Evolutionary conservation across 2,888 invertebrate species (phyloP).

Genomic region (Maniola hyperantus): DNA sequence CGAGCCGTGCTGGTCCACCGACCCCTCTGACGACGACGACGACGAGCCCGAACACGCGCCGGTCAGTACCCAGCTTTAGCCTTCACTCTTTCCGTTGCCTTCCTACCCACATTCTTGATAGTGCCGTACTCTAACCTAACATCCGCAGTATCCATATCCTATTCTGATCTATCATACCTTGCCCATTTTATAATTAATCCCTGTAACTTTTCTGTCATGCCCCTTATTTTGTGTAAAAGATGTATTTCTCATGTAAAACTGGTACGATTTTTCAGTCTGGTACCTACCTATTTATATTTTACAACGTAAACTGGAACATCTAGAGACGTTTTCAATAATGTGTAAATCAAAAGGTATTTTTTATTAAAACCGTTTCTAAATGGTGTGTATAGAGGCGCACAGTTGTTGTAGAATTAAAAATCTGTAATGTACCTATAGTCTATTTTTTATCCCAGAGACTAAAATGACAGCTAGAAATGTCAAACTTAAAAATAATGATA

Average conservation of each 20-base stretch:
- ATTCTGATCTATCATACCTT: no score
- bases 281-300: background rate
- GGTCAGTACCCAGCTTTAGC: constrained; percentile 46
- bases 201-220: background rate
- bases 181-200: no score
- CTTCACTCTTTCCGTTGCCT: no score
- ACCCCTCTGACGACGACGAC: constrained; percentile 95
- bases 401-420: constrained; percentile 2
- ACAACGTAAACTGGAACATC: background rate
- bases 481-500: no score
- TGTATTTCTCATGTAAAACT: background rate
- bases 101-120: background rate
- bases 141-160: no score
- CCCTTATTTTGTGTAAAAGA: background rate
- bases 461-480: no score
- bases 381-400: background rate
- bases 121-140: no score
- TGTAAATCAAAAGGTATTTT: background rate
- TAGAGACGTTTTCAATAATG: constrained; percentile 3
- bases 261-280: background rate
- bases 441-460: no score
- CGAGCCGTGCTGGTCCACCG: constrained; percentile 94
- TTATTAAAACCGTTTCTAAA: background rate
- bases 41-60: constrained; percentile 88
- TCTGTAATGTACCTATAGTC: background rate